Percentiles rank a stretch among this genome's conserved stretches.
These are phyloP conservation scores for Pseudochaenichthys georgianus DNA, from an alignment of 2,797 vertebrate genomes.

Conservation along the genomic window DNA sequence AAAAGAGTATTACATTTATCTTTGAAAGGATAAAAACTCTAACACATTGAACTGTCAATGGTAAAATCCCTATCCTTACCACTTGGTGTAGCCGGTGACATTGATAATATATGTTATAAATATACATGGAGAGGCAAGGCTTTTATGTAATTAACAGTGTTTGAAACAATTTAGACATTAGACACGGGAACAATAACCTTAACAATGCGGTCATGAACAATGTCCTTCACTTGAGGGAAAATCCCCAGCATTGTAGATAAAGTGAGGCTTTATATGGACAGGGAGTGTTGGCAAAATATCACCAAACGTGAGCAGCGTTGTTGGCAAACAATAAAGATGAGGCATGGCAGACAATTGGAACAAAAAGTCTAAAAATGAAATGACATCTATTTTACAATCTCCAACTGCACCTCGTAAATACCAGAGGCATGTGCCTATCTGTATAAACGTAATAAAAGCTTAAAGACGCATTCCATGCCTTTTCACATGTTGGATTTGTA, in stretches of 20 bases:
- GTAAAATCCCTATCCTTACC: neutral
- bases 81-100: neutral
- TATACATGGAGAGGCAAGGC: neutral
- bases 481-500: neutral
- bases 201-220: neutral
- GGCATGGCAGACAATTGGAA: neutral
- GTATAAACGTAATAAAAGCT: too few relatives aligned
- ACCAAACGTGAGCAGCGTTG: neutral
- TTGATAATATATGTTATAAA: neutral
- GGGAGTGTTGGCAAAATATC: conserved; percentile 1
- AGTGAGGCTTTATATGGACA: neutral
- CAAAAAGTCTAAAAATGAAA: neutral
- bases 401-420: neutral
- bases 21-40: neutral
- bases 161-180: neutral
- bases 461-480: neutral
- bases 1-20: neutral
- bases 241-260: neutral
- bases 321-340: conserved; percentile 5
- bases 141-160: neutral
- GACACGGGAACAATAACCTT: neutral
- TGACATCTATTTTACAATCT: neutral
- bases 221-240: neutral
- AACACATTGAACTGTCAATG: neutral
- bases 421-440: too few relatives aligned